phyloP scores from a whole-genome alignment of 1,140 invertebrate species.

The Phymorhynchus buccinoides region DNA sequence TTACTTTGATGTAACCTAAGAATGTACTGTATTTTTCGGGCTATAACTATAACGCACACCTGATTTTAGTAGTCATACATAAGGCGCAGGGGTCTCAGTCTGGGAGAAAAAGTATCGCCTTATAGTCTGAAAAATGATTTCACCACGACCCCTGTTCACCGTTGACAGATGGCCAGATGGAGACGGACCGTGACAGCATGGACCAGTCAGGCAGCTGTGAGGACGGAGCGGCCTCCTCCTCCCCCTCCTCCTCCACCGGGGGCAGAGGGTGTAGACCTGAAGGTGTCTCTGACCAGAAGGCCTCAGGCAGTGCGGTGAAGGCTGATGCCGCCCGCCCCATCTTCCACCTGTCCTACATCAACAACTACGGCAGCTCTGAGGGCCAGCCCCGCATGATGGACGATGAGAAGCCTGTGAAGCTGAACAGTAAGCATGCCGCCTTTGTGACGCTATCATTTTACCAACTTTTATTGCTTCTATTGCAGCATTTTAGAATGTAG shows the following conservation, averaged over 20 bases:
- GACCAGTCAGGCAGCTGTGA: conserved; percentile 45
- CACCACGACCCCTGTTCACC: neutral
- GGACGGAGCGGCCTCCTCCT: conserved; percentile 38
- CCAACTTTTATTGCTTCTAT: too few relatives aligned
- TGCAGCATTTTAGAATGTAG: too few relatives aligned
- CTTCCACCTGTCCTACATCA: conserved; percentile 72
- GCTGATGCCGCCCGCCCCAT: conserved; percentile 41
- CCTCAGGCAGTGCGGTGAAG: neutral
- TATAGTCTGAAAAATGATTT: too few relatives aligned
- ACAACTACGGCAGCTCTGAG: conserved; percentile 73
- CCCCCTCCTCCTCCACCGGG: conserved; percentile 1
- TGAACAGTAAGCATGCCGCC: conserved; percentile 61
- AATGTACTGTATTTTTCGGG: too few relatives aligned
- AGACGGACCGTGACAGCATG: conserved; percentile 34
- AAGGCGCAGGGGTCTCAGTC: too few relatives aligned
- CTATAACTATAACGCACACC: too few relatives aligned
- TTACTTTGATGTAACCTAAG: too few relatives aligned
- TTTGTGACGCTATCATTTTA: too few relatives aligned
- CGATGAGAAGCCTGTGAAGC: conserved; percentile 68
- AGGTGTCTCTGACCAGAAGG: neutral
- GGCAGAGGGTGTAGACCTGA: neutral
- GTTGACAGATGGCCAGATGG: conserved; percentile 34
- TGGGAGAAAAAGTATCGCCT: too few relatives aligned
- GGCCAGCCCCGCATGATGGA: conserved; percentile 62
- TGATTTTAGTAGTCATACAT: too few relatives aligned